Percentiles rank a stretch among this genome's conserved stretches.
Evolutionary conservation across 1,140 invertebrate species (phyloP).

Genomic region (Agrilus planipennis): DNA sequence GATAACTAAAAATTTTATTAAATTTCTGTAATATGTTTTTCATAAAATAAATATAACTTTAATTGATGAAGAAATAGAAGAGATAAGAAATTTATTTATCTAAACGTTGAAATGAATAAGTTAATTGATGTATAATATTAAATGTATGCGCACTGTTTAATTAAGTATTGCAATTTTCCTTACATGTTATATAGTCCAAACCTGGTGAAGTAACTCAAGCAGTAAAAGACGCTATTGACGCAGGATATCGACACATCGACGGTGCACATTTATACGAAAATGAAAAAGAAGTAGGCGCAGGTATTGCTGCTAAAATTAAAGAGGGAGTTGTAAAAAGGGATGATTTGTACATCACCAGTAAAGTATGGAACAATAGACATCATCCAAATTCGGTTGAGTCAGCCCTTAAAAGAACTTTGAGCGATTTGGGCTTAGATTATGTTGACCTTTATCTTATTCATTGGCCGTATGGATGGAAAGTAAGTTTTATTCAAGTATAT

Average conservation of each 20-base stretch:
- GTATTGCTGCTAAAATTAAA: too few relatives aligned
- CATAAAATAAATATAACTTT: slow-evolving; percentile 37
- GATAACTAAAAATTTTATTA: too few relatives aligned
- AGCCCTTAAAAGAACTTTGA: slow-evolving; percentile 15
- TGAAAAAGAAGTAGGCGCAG: slow-evolving; percentile 68
- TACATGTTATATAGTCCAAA: slow-evolving; percentile 41
- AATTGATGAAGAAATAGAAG: background rate
- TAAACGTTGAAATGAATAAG: too few relatives aligned
- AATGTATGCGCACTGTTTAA: too few relatives aligned
- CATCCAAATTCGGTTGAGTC: slow-evolving; percentile 35
- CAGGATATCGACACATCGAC: slow-evolving; percentile 60
- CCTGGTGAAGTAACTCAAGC: slow-evolving; percentile 52
- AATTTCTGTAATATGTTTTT: slow-evolving; percentile 55
- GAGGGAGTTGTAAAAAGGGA: slow-evolving; percentile 56
- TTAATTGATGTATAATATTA: too few relatives aligned
- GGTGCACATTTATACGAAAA: slow-evolving; percentile 64
- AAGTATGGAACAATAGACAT: slow-evolving; percentile 45
- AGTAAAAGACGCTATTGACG: slow-evolving; percentile 49
- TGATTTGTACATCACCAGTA: slow-evolving; percentile 72
- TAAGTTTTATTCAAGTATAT: too few relatives aligned
- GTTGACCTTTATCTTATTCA: slow-evolving; percentile 61
- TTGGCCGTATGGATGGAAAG: too few relatives aligned
- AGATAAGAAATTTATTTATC: background rate
- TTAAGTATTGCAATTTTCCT: too few relatives aligned
- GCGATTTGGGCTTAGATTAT: slow-evolving; percentile 44